Conservation (phyloP, 2,888 invertebrate species). For the Diaperis boleti region DNA sequence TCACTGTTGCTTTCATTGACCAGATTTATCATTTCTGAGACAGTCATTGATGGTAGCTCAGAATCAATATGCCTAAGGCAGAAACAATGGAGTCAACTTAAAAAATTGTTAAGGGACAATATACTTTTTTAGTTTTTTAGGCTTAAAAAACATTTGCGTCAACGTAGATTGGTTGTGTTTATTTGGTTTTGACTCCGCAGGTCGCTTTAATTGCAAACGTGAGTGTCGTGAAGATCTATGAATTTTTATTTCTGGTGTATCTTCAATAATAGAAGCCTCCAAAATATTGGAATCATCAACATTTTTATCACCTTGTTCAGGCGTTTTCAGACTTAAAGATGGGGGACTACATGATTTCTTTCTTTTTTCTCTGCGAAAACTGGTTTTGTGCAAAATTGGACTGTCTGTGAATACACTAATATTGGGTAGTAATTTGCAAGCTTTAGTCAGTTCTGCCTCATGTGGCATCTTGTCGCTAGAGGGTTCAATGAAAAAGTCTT, state of each 20-base stretch:
- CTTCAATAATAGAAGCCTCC: constrained; percentile 46
- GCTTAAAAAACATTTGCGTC: constrained; percentile 49
- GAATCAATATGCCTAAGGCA: constrained; percentile 29
- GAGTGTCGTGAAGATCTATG: constrained; percentile 26
- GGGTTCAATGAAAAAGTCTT: constrained; percentile 19
- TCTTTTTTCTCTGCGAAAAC: constrained; percentile 36
- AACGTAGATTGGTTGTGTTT: constrained; percentile 43
- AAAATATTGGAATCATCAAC: constrained; percentile 39
- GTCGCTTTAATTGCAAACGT: constrained; percentile 14
- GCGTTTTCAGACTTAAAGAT: constrained; percentile 3
- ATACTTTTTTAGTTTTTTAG: constrained; percentile 16
- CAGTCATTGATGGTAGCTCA: constrained; percentile 22
- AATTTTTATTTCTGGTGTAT: constrained; percentile 46
- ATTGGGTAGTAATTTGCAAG: no score
- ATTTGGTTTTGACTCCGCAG: constrained; percentile 35
- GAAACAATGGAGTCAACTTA: no score
- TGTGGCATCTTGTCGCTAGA: no score
- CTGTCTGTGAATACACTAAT: no score
- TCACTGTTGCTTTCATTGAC: constrained; percentile 25
- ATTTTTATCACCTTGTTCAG: constrained; percentile 9
- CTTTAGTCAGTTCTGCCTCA: background rate
- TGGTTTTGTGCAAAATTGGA: constrained; percentile 44
- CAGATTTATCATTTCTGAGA: constrained; percentile 24
- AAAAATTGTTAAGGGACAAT: constrained; percentile 2
- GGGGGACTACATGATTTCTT: constrained; percentile 12